These are phyloP conservation scores for Trachelus iudaicus DNA, from an alignment of 2,888 invertebrate genomes.

Conservation along the genomic window DNA sequence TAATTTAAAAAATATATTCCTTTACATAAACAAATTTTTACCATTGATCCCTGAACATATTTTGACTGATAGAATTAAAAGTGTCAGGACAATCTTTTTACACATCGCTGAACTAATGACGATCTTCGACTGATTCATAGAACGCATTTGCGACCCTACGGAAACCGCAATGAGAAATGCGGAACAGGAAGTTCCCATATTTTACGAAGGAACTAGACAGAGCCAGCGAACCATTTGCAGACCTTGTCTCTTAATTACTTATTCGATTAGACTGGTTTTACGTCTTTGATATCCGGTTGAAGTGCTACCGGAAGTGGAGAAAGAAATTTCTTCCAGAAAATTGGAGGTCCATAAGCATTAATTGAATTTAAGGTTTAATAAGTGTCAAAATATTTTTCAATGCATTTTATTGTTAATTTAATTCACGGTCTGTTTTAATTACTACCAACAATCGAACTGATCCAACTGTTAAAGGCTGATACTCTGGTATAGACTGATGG, in stretches of 20 bases:
- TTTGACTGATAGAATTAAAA: too few species aligned
- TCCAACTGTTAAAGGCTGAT: constrained; percentile 63
- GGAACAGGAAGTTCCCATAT: neutral
- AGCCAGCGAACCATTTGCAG: neutral
- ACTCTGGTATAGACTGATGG: constrained; percentile 66
- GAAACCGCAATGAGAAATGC: neutral
- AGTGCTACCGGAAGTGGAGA: neutral
- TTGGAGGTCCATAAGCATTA: neutral
- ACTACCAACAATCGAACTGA: constrained; percentile 33
- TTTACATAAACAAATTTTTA: neutral
- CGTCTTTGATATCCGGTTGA: neutral
- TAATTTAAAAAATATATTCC: neutral
- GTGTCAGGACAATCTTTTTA: too few species aligned
- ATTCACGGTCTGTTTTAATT: neutral
- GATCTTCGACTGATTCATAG: too few species aligned
- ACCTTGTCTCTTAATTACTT: neutral
- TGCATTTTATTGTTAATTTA: neutral
- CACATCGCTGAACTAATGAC: too few species aligned
- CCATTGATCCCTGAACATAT: too few species aligned
- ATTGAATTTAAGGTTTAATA: neutral
- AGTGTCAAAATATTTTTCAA: neutral
- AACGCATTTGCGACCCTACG: neutral
- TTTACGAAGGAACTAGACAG: neutral
- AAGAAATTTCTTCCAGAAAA: neutral
- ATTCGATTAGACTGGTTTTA: neutral